Conservation (phyloP, 1,140 invertebrate species). For the Formica exsecta region DNA sequence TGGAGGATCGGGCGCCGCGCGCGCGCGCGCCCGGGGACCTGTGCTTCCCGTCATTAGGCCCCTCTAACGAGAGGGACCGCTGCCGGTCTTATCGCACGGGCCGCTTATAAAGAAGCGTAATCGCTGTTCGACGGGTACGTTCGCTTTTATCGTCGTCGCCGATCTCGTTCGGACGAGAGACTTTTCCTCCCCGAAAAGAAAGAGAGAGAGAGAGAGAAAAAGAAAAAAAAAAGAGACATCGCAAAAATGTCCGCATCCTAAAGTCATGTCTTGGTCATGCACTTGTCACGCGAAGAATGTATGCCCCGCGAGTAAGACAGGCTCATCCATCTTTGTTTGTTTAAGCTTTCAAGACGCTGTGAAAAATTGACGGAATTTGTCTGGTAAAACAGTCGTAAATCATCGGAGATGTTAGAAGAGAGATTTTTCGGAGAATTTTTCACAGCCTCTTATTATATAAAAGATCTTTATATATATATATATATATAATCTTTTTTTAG, state of each 20-base stretch:
- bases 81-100: conserved; percentile 51
- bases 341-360: conserved; percentile 10
- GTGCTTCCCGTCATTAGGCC: conserved; percentile 55
- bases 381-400: background rate
- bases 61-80: conserved; percentile 54
- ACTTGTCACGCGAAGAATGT: conserved; percentile 15
- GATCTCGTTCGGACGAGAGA: conserved; percentile 19
- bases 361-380: conserved; percentile 20
- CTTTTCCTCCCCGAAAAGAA: background rate
- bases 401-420: conserved; percentile 4
- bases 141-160: conserved; percentile 23
- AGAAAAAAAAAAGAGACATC: background rate
- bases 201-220: no score
- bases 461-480: background rate
- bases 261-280: background rate
- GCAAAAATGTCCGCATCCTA: background rate
- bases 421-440: conserved; percentile 8
- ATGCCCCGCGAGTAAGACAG: conserved; percentile 5
- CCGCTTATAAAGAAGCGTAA: conserved; percentile 58
- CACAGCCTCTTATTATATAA: background rate
- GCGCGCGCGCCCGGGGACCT: conserved; percentile 20
- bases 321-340: conserved; percentile 31
- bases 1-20: conserved; percentile 2
- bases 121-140: conserved; percentile 17
- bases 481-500: no score